Conservation (phyloP, 2,888 invertebrate species). For the Crepidodera aurea region DNA sequence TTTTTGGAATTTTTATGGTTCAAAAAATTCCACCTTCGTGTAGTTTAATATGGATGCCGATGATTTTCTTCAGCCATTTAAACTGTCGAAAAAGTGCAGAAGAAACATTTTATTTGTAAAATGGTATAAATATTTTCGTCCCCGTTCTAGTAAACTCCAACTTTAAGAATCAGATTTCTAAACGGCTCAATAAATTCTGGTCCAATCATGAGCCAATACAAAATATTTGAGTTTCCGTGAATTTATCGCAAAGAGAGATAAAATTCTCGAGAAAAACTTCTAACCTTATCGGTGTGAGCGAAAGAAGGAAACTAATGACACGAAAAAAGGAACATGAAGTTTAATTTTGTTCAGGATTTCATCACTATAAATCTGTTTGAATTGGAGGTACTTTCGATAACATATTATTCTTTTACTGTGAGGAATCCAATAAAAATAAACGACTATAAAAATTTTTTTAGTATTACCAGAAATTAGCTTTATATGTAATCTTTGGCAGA, state of each 20-base stretch:
- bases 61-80: background rate
- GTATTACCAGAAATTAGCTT: no score
- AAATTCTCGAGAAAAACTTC: constrained; percentile 40
- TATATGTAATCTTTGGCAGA: no score
- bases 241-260: constrained; percentile 41
- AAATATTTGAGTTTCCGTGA: constrained; percentile 44
- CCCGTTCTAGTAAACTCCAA: constrained; percentile 24
- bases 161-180: constrained; percentile 37
- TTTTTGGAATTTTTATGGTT: no score
- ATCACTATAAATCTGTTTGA: constrained; percentile 60
- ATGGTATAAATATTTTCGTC: constrained; percentile 14
- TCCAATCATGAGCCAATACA: constrained; percentile 43
- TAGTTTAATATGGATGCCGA: no score
- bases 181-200: constrained; percentile 40
- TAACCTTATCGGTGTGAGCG: constrained; percentile 45
- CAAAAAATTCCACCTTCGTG: no score
- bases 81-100: background rate
- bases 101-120: constrained; percentile 17
- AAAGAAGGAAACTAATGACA: constrained; percentile 46
- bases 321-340: constrained; percentile 55
- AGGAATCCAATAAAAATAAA: background rate
- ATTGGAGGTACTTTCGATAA: constrained; percentile 55
- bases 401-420: constrained; percentile 49
- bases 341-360: constrained; percentile 60
- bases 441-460: constrained; percentile 1